Evolutionary conservation across 2,888 invertebrate species (phyloP), one percentile per base, ranked within the genome.

Genomic region (Anthrax anthrax): DNA sequence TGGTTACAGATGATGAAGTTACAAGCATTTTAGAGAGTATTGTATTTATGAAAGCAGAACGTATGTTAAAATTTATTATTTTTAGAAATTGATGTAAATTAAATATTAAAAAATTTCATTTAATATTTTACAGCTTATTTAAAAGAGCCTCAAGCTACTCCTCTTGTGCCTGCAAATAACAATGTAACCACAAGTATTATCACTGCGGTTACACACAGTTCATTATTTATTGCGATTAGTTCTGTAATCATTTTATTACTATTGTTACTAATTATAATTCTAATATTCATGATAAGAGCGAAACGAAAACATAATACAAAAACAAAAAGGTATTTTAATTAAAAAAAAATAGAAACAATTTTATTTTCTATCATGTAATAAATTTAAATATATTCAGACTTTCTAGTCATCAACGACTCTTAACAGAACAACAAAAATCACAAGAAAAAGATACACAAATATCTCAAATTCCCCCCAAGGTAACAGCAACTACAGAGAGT

Each of bases 21-120:
- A 77, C 78, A 0, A 70, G 74, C 19, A 81, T 84, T 53, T 69
- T 89, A 43, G 86, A 85, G 6, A 82, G 81, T 50, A 78, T 81
- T 1, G 78, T 87, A 42, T 76, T 82, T 43, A 82, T 86, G 54
- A 88, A 87, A 70, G 85, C 88, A 48, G 85, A 88, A 72, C 88
- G 88, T 88, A 72, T 80, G 79, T 72, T 37, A 37, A 19, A 17
- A 19, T 9, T 23, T 23, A 23, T 23, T 23, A 23, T 23, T 23
- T 23, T 23, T 23, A 6, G 16, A 9, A 18, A 16, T 38, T 38
- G 38, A 23, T 8, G 23, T 6, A 18, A 18, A 17, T 18, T 38
- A 13, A 14, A 14, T 6, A 38, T 38, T 17, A 4, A 38, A 14
- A 10, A 14, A 29, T 29, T 37, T 37, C n/a, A 29, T 19, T 34